Conservation (phyloP, 2,888 invertebrate genomes). For the Quadroppia sp. region DNA sequence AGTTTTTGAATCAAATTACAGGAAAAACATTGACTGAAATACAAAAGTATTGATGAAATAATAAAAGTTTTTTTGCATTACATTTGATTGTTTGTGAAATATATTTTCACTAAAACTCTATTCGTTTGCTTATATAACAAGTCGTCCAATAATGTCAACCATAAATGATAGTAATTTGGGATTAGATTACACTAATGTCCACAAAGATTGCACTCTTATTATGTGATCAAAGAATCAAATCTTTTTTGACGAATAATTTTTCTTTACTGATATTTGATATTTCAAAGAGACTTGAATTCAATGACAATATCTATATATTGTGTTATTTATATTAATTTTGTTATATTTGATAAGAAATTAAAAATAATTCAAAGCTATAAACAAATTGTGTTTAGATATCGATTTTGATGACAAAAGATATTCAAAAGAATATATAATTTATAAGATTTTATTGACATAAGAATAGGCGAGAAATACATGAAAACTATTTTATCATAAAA, state of each 20-base stretch:
- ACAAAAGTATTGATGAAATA: no score
- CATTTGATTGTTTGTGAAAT: not conserved
- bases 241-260: not conserved
- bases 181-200: conserved; percentile 22
- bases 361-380: no score
- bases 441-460: not conserved
- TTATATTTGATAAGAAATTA: no score
- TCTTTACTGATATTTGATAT: not conserved
- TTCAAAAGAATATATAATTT: not conserved
- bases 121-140: not conserved
- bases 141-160: not conserved
- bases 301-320: no score
- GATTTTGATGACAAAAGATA: no score
- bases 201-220: not conserved
- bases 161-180: conserved; percentile 18
- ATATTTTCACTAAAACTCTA: not conserved
- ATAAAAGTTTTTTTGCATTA: not conserved
- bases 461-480: not conserved
- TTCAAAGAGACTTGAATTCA: not conserved
- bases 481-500: conserved; percentile 16
- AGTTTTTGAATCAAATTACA: no score
- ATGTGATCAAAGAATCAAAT: not conserved
- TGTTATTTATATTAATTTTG: no score
- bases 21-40: no score
- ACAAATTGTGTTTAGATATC: no score